A percentile compares a stretch with the other conserved stretches of the same genome.
Conservation (phyloP, 2,113 vertebrate genomes). For the Arvicanthis niloticus region DNA sequence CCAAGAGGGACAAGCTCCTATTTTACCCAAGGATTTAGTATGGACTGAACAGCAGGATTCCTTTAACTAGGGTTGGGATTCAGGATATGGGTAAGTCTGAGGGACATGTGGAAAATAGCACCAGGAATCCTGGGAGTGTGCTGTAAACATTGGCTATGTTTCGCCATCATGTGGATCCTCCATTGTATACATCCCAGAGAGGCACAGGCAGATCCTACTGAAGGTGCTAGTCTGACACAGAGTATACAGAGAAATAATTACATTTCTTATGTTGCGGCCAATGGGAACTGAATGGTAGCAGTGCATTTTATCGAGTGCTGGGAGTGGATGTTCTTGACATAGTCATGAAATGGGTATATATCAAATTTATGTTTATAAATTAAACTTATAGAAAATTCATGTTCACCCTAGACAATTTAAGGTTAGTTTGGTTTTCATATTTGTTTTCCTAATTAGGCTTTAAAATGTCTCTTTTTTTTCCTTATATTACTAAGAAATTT, state of each 20-base stretch:
- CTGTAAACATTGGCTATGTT: background rate
- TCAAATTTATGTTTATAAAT: background rate
- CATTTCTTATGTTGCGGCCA: background rate
- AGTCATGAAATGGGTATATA: background rate
- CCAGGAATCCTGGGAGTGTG: background rate
- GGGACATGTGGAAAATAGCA: background rate
- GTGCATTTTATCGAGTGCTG: background rate
- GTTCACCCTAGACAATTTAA: conserved; percentile 38
- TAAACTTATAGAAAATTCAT: conserved; percentile 34
- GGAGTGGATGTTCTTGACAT: background rate
- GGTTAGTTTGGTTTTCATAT: background rate
- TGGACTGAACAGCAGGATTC: background rate
- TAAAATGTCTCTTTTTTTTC: background rate
- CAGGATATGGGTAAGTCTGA: background rate
- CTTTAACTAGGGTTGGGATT: background rate
- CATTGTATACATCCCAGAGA: background rate
- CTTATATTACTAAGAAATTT: conserved; percentile 10
- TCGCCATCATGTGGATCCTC: background rate
- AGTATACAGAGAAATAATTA: conserved; percentile 12
- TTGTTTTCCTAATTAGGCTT: conserved; percentile 23
- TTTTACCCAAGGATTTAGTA: background rate
- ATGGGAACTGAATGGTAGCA: background rate
- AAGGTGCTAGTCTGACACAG: background rate
- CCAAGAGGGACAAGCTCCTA: background rate
- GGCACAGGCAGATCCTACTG: background rate